Evolutionary conservation across 1,140 invertebrate species (phyloP), one percentile per base, ranked within the genome.

Genomic region (Meloidogyne chitwoodi): DNA sequence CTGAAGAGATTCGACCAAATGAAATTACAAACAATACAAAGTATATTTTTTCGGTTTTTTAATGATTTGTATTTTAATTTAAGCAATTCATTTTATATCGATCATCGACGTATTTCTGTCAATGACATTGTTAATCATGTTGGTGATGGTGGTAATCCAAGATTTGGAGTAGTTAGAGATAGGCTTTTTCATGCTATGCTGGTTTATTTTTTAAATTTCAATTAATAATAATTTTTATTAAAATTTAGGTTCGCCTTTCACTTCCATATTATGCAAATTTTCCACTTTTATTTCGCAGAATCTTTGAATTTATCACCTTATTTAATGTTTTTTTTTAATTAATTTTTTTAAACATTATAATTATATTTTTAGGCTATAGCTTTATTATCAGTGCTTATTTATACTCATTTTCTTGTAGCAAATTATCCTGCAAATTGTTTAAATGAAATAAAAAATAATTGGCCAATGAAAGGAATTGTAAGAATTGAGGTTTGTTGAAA

Each of bases 141-240:
- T 27, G 65, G 29, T 38, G 27, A 68, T 27, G 63, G 26, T 2
- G 63, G 26, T 2, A 79, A 69, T 70, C 68, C 31, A 34, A 65
- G 77, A 56, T 82, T 82, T 44, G 81, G 81, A 14, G 66, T 41
- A 56, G 92, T 96, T 73, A 89, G 94, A 83, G 94, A 98, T 85
- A 91, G 94, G 79, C 89, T 97, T n/a, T 98, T 98, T 87, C 93
- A 96, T 88, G 93, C 94, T 31, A 89, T 98, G 77, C 96, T 98
- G 88, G 93, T 95, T 27, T 3, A 27, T 72, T 41, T 61, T 31
- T 12, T 16, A 2, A 26, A 14, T 14, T 4, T 31, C 16, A 22
- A 29, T 26, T 48, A n/a, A 8, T 16, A 48, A 31, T n/a, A 68
- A 34, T 16, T 62, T 63, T 10, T 65, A 19, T 61, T 29, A 26